A percentile compares a stretch with the other conserved stretches of the same genome.
phyloP scores from a whole-genome alignment of 2,797 vertebrate genomes.

The Manis crassicaudata region DNA sequence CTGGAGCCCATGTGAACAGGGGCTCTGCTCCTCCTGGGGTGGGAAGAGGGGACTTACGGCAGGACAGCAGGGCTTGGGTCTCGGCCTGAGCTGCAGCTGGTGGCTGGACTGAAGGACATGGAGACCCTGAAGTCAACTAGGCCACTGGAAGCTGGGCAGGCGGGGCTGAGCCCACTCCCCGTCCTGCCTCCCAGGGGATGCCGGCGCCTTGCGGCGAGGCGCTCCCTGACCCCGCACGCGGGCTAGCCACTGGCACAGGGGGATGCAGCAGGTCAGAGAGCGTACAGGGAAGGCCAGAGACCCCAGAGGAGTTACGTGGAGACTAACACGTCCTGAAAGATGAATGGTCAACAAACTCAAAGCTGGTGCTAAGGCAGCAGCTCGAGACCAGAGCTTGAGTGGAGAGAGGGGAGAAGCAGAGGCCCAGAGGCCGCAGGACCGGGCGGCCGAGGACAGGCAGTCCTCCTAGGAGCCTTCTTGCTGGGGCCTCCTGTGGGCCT shows the following conservation, averaged over 20 bases:
- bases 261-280: not conserved
- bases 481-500: not conserved
- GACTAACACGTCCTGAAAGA: not conserved
- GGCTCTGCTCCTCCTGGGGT: not conserved
- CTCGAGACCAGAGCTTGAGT: not conserved
- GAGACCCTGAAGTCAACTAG: too few species aligned
- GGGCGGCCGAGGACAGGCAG: too few species aligned
- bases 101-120: too few species aligned
- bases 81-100: not conserved
- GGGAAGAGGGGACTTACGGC: not conserved
- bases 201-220: not conserved
- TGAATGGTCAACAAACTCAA: not conserved
- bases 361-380: too few species aligned
- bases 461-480: too few species aligned
- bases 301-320: not conserved
- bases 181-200: accelerated
- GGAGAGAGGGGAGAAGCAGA: not conserved
- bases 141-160: too few species aligned
- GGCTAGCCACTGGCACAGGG: not conserved
- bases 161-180: too few species aligned
- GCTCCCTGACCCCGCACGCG: not conserved
- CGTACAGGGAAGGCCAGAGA: not conserved
- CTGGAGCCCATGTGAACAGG: not conserved
- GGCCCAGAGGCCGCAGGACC: too few species aligned
- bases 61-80: not conserved